Base-by-base conservation (phyloP, 2,797 vertebrate genomes). In the Selene dorsalis region DNA sequence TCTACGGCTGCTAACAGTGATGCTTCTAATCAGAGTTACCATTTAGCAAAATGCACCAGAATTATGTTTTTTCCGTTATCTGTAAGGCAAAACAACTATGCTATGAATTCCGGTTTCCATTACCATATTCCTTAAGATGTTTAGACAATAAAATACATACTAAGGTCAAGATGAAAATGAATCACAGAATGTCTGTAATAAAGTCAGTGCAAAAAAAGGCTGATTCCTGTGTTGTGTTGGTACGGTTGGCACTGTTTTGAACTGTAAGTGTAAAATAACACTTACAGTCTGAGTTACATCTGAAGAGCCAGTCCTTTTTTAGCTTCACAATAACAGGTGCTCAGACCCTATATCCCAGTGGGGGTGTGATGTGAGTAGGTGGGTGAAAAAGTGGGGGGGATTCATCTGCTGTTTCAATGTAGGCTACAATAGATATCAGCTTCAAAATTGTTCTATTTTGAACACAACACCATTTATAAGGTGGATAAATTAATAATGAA, bases 241-340 rank as follows among this genome's bases (percentile, higher is more conserved):
- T 32, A 24, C 58, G 24, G 12, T 22, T 50, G 24, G 41, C 38
- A 20, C 18, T 0, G 1, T 20, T 4, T 67, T 22, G 53, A 10
- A 43, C 24, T 72, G 35, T 66, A 73, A 66, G 52, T 80, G 69
- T 35, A 59, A 75, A 69, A 48, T 43, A 47, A 72, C 58, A 35
- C 30, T 6, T 32, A 43, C 66, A 64, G 18, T 28, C 61, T 66
- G 38, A 57, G 18, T 18, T 59, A 58, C 71, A 69, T 74, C 50
- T 77, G 45, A 77, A 77, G 64, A 75, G 75, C 69, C 11, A 3
- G 22, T 64, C 26, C 39, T 74, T 59, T 39, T 72, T 66, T 75
- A 84, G 72, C 69, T 83, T 56, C 59, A 80, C 66, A 73, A 59
- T 72, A 62, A 79, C 86, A 91, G 87, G 87, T 90, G 84, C 75